A percentile compares a stretch with the other conserved stretches of the same genome.
Evolutionary conservation across 2,113 vertebrate genomes (phyloP).

Genomic region (Psophia crepitans): DNA sequence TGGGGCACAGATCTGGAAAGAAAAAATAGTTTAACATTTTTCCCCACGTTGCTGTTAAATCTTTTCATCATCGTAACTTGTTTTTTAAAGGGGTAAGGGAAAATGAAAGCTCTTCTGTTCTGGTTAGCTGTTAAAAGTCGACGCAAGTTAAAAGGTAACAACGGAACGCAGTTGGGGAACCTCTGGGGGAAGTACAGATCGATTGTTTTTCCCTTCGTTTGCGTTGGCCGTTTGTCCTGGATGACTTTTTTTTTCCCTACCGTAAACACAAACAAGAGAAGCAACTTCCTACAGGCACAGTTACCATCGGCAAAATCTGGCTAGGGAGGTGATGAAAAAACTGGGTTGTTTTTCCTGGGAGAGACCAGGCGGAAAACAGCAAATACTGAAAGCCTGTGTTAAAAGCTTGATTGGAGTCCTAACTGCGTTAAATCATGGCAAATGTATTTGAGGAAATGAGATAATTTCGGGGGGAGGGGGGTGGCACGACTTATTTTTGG

Average conservation of each 20-base stretch:
- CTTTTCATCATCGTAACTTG: background rate
- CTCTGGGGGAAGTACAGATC: background rate
- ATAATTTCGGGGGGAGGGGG: background rate
- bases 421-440: background rate
- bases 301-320: background rate
- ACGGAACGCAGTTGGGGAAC: background rate
- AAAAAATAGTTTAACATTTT: background rate
- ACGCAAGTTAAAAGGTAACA: background rate
- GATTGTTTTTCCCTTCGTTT: background rate
- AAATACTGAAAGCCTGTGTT: background rate
- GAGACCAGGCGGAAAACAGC: background rate
- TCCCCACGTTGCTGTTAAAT: background rate
- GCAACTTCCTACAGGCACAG: background rate
- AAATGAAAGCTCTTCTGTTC: background rate
- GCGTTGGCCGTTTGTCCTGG: background rate
- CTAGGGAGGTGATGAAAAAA: background rate
- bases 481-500: background rate
- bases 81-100: background rate
- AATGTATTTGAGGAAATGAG: background rate
- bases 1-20: background rate
- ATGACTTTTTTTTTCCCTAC: fast-evolving
- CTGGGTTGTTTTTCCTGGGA: fast-evolving
- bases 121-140: background rate
- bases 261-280: background rate
- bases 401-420: background rate